phyloP scores from a whole-genome alignment of 2,113 vertebrate species.

The Triplophysa rosa region DNA sequence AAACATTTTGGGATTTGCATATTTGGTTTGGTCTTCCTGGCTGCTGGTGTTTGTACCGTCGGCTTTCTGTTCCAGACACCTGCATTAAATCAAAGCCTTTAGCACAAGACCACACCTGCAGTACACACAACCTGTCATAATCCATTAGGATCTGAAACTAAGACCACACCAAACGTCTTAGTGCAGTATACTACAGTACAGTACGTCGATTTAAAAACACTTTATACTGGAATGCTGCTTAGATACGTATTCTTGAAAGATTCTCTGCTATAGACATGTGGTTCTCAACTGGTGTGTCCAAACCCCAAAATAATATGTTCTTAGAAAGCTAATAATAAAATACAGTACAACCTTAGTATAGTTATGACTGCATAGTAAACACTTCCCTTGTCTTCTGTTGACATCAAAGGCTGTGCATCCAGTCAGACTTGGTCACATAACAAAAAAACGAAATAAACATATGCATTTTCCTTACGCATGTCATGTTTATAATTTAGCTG shows the following conservation, averaged over 20 bases:
- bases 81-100: conserved; percentile 79
- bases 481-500: too few relatives aligned
- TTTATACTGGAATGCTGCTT: conserved; percentile 32
- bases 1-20: conserved; percentile 18
- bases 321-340: not conserved
- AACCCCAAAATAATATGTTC: not conserved
- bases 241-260: not conserved
- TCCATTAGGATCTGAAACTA: conserved; percentile 6
- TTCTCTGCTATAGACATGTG: not conserved
- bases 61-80: conserved; percentile 85
- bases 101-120: not conserved
- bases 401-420: not conserved
- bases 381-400: not conserved
- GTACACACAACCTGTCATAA: conserved; percentile 12
- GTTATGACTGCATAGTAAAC: too few relatives aligned
- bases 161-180: not conserved
- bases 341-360: not conserved
- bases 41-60: conserved; percentile 84
- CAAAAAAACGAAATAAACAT: too few relatives aligned
- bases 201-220: not conserved
- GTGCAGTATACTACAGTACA: not conserved
- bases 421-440: too few relatives aligned
- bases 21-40: conserved; percentile 70
- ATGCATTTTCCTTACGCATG: too few relatives aligned
- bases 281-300: not conserved